Conservation (phyloP, 2,888 invertebrate genomes). For the Bombylius major region DNA sequence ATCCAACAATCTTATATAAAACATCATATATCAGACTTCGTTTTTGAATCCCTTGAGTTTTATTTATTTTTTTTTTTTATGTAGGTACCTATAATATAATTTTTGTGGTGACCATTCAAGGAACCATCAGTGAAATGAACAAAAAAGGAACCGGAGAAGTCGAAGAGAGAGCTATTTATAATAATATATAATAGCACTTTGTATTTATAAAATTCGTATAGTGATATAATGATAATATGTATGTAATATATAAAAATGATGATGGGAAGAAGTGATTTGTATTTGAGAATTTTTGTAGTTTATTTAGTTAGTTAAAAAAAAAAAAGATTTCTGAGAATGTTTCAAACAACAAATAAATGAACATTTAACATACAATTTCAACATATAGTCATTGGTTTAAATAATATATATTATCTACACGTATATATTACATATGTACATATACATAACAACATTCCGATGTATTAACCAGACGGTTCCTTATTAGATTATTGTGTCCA, state of each 20-base stretch:
- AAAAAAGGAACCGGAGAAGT: neutral
- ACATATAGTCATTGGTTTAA: too few species aligned
- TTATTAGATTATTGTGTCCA: neutral
- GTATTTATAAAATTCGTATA: too few species aligned
- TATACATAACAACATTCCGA: too few species aligned
- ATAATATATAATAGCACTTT: neutral
- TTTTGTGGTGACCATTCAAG: neutral
- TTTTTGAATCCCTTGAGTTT: neutral
- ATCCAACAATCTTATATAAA: too few species aligned
- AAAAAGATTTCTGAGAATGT: too few species aligned
- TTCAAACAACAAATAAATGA: too few species aligned
- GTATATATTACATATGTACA: too few species aligned
- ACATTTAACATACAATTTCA: too few species aligned
- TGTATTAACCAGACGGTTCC: neutral
- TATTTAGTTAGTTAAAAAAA: too few species aligned
- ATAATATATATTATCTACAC: too few species aligned
- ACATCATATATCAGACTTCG: neutral
- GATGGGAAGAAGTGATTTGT: neutral
- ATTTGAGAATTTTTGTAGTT: neutral
- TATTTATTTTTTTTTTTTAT: neutral
- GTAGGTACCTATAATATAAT: neutral
- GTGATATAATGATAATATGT: neutral
- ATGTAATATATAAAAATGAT: neutral
- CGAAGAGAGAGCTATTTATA: neutral
- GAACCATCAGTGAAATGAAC: neutral